Percentiles rank a stretch among this genome's conserved stretches.
These are phyloP conservation scores for Amphiprion percula DNA, from an alignment of 2,113 vertebrate species.

Conservation along the genomic window DNA sequence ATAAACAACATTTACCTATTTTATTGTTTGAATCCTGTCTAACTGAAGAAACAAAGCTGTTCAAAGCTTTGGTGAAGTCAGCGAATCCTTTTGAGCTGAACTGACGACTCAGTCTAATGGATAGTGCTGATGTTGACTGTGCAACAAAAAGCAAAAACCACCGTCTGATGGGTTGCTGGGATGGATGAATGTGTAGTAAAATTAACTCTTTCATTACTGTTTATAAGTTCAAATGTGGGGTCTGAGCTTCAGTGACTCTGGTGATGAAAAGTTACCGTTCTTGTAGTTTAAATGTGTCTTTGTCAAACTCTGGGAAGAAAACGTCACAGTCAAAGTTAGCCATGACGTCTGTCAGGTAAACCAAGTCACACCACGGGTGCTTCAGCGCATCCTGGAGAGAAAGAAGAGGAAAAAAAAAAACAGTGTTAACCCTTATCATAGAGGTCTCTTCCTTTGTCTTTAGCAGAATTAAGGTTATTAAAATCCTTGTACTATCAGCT, in stretches of 20 bases:
- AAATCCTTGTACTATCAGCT: background rate
- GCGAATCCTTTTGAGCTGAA: constrained; percentile 17
- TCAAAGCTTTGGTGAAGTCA: background rate
- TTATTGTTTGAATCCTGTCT: background rate
- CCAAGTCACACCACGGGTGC: constrained; percentile 85
- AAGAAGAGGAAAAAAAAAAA: background rate
- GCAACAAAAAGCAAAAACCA: constrained; percentile 15
- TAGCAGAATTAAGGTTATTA: background rate
- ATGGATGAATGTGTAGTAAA: background rate
- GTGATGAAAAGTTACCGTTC: constrained; percentile 70
- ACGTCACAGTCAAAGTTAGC: constrained; percentile 85
- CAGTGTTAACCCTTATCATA: background rate
- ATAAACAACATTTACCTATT: background rate
- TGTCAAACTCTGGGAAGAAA: constrained; percentile 86
- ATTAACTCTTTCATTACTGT: background rate
- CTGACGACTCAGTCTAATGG: background rate
- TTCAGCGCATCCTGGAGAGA: constrained; percentile 76
- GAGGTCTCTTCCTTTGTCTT: background rate
- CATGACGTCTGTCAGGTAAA: constrained; percentile 86
- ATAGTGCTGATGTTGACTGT: constrained; percentile 31
- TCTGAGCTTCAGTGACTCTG: fast-evolving
- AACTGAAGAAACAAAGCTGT: constrained; percentile 2
- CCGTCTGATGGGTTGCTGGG: background rate
- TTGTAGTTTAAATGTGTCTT: constrained; percentile 74
- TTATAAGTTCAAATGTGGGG: background rate